Evolutionary conservation across 2,113 vertebrate genomes (phyloP), one percentile per base, ranked within the genome.

Genomic region (Peucedramus taeniatus): DNA sequence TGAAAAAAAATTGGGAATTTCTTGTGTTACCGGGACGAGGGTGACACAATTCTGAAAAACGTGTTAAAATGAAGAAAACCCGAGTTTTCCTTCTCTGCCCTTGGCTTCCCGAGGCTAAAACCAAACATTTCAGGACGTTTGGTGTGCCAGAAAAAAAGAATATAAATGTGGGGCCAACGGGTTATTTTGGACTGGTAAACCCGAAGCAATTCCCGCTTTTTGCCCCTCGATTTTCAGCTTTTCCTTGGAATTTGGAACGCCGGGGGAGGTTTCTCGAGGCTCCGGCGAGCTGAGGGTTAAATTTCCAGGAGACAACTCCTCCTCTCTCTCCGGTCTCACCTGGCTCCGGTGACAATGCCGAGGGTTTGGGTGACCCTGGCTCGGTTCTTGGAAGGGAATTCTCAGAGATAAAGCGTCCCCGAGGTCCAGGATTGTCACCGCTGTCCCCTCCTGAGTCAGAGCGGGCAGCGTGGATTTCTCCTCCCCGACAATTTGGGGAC

Each of bases 111-210:
- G 35, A 57, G 11, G 1, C 23, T 33, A 17, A 63, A 49, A 0
- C 2, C 10, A 37, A 69, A 30, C 11, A 35, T 54, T 74, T 44
- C 2, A 44, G 42, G 61, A 10, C 0, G 0, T 33, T 47, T 23
- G 4, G 4, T 2, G 10, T 1, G 21, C 24, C 44, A 47, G 28
- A 10, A 83, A 40, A 31, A 16, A 39, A 44, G 9, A 71, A 27
- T 4, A 35, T 1, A 44, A 42, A 69, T 7, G 49, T 21, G 40
- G 20, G 27, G 24, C 11, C 13, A 54, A 15, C 1, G 3, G 28
- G 23, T 4, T 39, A 14, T 37, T 70, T 54, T 5, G 15, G 5
- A 1, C 2, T 13, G 57, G 13, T 8, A 83, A 76, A 56, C 22
- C 5, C 4, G 3, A 33, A 72, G 71, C 4, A 13, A 10, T 50